phyloP scores from a whole-genome alignment of 2,797 vertebrate genomes.

The Dermochelys coriacea region DNA sequence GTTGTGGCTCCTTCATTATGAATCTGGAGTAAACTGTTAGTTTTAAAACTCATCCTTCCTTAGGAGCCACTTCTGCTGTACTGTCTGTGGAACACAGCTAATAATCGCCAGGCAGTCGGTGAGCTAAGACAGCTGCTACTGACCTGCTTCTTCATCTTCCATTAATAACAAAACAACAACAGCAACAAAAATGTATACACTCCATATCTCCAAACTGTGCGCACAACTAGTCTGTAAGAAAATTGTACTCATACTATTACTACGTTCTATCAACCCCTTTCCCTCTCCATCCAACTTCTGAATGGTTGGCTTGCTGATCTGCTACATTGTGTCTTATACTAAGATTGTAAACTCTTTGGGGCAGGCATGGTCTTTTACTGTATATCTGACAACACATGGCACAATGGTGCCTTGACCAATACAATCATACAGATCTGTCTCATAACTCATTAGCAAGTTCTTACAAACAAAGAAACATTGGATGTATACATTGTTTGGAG shows the following conservation, averaged over 20 bases:
- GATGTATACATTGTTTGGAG: neutral
- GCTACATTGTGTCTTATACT: neutral
- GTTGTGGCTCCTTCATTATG: neutral
- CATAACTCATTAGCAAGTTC: neutral
- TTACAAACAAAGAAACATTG: neutral
- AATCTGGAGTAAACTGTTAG: neutral
- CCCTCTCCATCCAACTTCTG: neutral
- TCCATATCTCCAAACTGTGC: neutral
- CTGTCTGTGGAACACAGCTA: neutral
- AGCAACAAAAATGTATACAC: neutral
- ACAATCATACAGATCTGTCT: neutral
- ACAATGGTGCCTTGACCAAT: neutral
- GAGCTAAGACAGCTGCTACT: neutral
- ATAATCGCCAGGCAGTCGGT: neutral
- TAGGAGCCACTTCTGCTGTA: neutral
- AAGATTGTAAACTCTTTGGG: too few relatives aligned
- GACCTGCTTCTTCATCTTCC: neutral
- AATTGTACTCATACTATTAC: neutral
- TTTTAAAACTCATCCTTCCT: neutral
- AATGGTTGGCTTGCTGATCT: neutral
- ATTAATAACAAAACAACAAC: neutral
- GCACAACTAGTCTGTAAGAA: neutral
- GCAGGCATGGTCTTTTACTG: neutral
- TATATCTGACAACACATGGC: neutral
- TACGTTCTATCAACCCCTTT: neutral